Evolutionary conservation across 2,113 vertebrate genomes (phyloP), one percentile per base, ranked within the genome.

Genomic region (Microcebus jonahi): DNA sequence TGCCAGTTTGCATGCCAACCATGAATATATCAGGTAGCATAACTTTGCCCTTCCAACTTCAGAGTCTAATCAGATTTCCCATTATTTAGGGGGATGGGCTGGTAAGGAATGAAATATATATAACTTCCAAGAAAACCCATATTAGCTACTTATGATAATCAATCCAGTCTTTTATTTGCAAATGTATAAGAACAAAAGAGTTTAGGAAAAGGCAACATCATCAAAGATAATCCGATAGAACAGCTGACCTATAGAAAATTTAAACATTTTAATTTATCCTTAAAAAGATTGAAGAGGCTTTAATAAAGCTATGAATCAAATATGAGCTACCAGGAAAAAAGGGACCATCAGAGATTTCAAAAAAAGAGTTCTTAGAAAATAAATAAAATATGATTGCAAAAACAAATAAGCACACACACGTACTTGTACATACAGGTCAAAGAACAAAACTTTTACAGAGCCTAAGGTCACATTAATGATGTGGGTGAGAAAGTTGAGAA

Each of bases 301-400:
- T 23, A 45, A 57, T 57, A 82, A 84, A 88, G 39, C 10, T 82
- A 61, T 34, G 31, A 75, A 36, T 91, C 9, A 94, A 89, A 9
- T 67, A 34, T 0, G 80, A 90, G 9, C 25, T 42, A 55, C 14
- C 63, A n/a, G 5, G 10, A 45, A 11, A 68, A 80, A 71, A 34
- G 2, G 6, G 50, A 42, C 14, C n/a, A 25, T 96, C 3, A 67
- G 6, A 70, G 4, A 79, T 70, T n/a, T n/a, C 55, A 57, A 39
- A 76, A 96, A 81, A 70, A 82, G 11, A 50, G 2, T 55, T 87
- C 39, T 82, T 88, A 92, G 84, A 75, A 95, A 45, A 45, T 45
- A 45, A 95, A 95, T 71, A 94, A 91, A 90, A 75, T 36, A 15
- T 71, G n/a, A 94, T 23, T 81, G 27, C 34, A 88, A 53, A 97